Evolutionary conservation across 1,140 invertebrate genomes (phyloP), one percentile per base, ranked within the genome.

Genomic region (Pteromalus puparum): DNA sequence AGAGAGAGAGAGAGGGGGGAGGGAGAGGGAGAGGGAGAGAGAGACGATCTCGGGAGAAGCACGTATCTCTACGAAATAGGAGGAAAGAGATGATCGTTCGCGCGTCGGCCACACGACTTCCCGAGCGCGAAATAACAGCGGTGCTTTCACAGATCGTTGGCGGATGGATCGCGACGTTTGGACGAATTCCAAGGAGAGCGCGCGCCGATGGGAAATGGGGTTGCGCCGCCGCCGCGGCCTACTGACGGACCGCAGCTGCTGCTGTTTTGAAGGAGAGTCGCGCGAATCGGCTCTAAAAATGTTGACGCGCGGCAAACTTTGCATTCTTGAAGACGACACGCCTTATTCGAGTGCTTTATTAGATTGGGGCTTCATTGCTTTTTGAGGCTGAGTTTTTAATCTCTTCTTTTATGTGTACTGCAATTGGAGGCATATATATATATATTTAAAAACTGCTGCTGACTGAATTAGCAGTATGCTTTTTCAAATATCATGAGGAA

Each of bases 141-240:
- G 46, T 38, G 46, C 74, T 76, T 48, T 76, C 74, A 48, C 74
- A 76, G 38, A 38, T 76, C 74, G 74, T 76, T 76, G 74, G 42
- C 74, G 74, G 74, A 15, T 34, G 48, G 74, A 46, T 76, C 38
- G 38, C 74, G 74, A 76, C 74, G 74, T 28, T 76, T 76, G 74
- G 74, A 46, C 38, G n/a, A 24, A 46, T 76, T 76, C 74, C 74
- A 76, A 76, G 4, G 24, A 24, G 74, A 53, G 30, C 74, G 42
- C 34, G 30, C 34, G 72, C 74, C 26, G 72, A 34, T 74, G 38
- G 46, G n/a, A 76, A 46, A 48, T 28, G 74, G 30, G 38, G 74
- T 48, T 76, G n/a, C 12, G 38, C 74, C 38, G 30, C 30, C 30
- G 74, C 21, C 34, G n/a, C 28, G 34, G 72, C 28, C 28, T n/a